Evolutionary conservation across 2,113 vertebrate genomes (phyloP), one percentile per base, ranked within the genome.

Genomic region (Misgurnus mizolepis): DNA sequence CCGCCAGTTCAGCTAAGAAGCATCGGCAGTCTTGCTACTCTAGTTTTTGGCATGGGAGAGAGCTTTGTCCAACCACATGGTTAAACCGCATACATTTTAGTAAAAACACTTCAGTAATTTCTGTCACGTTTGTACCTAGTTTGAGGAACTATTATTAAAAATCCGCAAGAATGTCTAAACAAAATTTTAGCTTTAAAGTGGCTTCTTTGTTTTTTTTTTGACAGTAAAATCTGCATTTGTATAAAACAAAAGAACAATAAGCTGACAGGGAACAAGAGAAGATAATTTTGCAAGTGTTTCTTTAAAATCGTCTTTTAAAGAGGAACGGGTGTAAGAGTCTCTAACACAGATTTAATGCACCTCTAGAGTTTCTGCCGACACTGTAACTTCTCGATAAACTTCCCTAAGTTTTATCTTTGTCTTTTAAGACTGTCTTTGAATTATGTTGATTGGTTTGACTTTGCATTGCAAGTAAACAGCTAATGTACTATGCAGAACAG

Each of bases 51-150:
- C 69, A 81, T 68, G 70, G 60, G 66, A 82, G 70, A 18, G 58
- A 41, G 58, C 71, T 82, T 71, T 79, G 80, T 85, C 58, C 70
- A 72, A 58, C 78, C 65, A n/a, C 34, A 79, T 8, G 79, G 67
- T 79, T 56, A 58, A 66, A 67, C 76, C 43, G 79, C 60, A 45
- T n/a, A 67, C 62, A 75, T 47, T 75, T 61, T 27, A 22, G 15
- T 49, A 11, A 27, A 18, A 18, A 47, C 45, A n/a, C n/a, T 47
- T 58, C 2, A 18, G 17, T 56, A 22, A 22, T 68, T 45, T 45
- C 7, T 45, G 40, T 7, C 41, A 27, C 34, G 64, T 27, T 64
- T 69, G 61, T 27, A 68, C 10, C 53, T 15, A 41, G 6, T 53
- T 39, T 45, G 41, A 74, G 40, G 9, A 8, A n/a, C 76, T 18